Conservation (phyloP, 2,113 vertebrate species). For the Pygoscelis adeliae region DNA sequence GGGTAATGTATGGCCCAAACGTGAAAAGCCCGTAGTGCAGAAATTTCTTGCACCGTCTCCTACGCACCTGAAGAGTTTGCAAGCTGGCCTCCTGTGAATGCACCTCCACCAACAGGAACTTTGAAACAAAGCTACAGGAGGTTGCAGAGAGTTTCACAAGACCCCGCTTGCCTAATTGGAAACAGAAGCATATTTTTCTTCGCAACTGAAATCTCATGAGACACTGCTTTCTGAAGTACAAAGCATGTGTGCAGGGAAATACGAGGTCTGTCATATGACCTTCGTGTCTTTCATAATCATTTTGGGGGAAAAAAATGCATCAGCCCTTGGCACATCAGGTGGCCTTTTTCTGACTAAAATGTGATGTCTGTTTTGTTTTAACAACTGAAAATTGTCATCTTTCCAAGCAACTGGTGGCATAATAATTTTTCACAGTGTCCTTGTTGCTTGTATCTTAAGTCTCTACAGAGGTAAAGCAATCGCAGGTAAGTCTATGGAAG, state of each 20-base stretch:
- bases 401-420: neutral
- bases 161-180: neutral
- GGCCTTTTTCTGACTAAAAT: neutral
- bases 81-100: neutral
- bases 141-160: neutral
- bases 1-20: neutral
- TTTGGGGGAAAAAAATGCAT: neutral
- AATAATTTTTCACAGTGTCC: neutral
- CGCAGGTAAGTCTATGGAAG: neutral
- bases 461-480: neutral
- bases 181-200: slow-evolving; percentile 28
- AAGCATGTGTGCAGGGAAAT: slow-evolving; percentile 25
- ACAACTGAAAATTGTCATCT: neutral
- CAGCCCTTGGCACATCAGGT: slow-evolving; percentile 17
- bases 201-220: slow-evolving; percentile 18
- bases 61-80: neutral
- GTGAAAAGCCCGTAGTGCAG: neutral
- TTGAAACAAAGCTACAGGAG: neutral
- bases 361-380: neutral
- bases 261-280: neutral
- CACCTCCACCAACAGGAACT: neutral
- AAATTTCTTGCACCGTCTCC: neutral
- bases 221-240: neutral
- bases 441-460: neutral
- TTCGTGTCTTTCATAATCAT: slow-evolving; percentile 4